Conservation (phyloP, 2,797 vertebrate species). For the Urocyon cinereoargenteus region DNA sequence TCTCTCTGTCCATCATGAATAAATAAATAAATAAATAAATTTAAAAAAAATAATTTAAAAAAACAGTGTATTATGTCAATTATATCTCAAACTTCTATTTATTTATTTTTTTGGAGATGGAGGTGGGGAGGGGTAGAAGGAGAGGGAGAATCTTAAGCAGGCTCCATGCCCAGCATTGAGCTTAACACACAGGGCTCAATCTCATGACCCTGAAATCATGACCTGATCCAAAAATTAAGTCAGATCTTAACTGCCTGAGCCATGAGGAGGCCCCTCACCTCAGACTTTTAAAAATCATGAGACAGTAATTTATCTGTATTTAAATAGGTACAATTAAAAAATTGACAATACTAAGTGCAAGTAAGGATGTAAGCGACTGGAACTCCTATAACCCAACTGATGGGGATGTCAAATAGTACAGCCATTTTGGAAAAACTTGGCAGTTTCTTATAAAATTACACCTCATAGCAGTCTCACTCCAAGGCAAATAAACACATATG, state of each 20-base stretch:
- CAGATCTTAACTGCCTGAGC: background rate
- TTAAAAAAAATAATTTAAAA: too few relatives aligned
- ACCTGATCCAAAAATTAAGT: background rate
- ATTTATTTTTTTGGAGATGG: background rate
- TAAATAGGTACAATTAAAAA: background rate
- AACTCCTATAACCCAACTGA: background rate
- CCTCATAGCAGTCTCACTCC: background rate
- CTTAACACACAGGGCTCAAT: background rate
- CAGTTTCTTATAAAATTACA: conserved; percentile 35
- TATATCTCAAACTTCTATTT: background rate
- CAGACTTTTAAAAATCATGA: background rate
- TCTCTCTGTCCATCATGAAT: too few relatives aligned
- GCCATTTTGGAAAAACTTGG: background rate
- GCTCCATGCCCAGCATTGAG: background rate
- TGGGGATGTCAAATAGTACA: background rate
- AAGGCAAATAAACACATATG: background rate
- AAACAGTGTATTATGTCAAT: background rate
- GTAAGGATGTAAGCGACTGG: background rate
- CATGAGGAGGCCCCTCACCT: background rate
- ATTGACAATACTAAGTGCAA: background rate
- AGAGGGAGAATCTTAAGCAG: background rate
- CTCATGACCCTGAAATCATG: background rate
- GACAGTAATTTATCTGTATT: background rate
- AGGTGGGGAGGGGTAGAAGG: background rate
- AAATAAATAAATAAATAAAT: too few relatives aligned